Evolutionary conservation across 2,113 vertebrate species (phyloP), one percentile per base, ranked within the genome.

Genomic region (Xyliphius kryptos): DNA sequence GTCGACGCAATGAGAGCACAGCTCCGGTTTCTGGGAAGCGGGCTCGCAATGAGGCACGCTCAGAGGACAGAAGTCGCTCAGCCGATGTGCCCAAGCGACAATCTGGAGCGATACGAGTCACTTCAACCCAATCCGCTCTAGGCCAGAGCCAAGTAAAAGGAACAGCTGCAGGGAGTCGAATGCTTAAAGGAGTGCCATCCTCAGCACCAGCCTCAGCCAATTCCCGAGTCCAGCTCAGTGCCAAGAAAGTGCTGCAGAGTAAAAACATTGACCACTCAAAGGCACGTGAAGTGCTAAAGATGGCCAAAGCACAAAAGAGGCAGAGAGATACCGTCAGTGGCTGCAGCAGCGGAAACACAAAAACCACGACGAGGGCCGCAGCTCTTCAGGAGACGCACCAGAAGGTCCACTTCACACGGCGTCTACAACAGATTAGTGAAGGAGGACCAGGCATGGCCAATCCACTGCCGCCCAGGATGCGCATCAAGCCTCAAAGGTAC

Each of bases 401-500:
- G 66, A 98, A 95, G 82, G 91, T 94, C 78, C 95, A 97, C 81
- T 93, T 93, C 81, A 96, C 95, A 0, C 89, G 93, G 15, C 92
- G 93, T 12, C 88, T 96, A 38, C 95, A 96, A 84, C 94, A 89
- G 72, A 88, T 90, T 70, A 88, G 88, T 79, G 86, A n/a, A n/a
- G n/a, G 83, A 86, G 40, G 69, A 41, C 68, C 16, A 47, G 62
- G 72, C 26, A 77, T 68, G 61, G 49, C 71, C 1, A 61, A 76
- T 1, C 89, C 92, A 8, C 93, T 97, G 4, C 95, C 96, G 6
- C 91, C 91, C 38, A 83, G 96, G 76, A 90, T 97, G 78, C 93
- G 95, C 13, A 88, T 98, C 65, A 98, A 97, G 85, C 96, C 96
- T 15, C 96, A 98, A 82, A 89, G 96, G 83, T 98, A 97, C 62